Evolutionary conservation across 2,797 vertebrate genomes (phyloP).

Genomic region (Acipenser oxyrinchus): DNA sequence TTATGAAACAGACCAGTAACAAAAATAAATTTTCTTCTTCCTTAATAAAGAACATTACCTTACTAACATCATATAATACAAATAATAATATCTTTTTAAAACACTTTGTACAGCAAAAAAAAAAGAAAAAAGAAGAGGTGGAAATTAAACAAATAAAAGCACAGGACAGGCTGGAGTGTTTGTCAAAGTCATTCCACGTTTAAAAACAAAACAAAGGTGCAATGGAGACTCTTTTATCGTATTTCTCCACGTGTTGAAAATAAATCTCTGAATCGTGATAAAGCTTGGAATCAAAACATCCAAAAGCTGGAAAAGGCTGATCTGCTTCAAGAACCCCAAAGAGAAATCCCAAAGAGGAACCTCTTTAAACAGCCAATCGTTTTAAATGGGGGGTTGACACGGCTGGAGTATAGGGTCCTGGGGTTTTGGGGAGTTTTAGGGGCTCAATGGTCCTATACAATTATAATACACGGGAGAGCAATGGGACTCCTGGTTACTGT

Average conservation of each 20-base stretch:
- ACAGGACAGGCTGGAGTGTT: constrained; percentile 44
- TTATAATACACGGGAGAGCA: too few species aligned
- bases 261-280: not conserved
- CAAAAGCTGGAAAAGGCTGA: not conserved
- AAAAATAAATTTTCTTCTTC: constrained; percentile 99
- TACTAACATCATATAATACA: constrained; percentile 99
- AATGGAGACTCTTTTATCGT: not conserved
- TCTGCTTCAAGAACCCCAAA: not conserved
- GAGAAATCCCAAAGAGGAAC: not conserved
- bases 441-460: too few species aligned
- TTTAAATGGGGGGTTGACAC: too few species aligned
- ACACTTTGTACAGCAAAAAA: constrained; percentile 98
- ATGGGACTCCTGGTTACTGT: too few species aligned
- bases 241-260: not conserved
- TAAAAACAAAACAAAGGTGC: constrained; percentile 43
- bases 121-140: constrained; percentile 82
- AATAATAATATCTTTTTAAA: constrained; percentile 98
- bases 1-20: constrained; percentile 99
- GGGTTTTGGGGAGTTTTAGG: too few species aligned
- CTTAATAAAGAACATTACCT: constrained; percentile 99
- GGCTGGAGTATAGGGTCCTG: too few species aligned
- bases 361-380: too few species aligned
- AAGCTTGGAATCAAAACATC: not conserved
- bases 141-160: constrained; percentile 55
- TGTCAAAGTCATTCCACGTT: constrained; percentile 60